Evolutionary conservation across 2,888 invertebrate species (phyloP), one percentile per base, ranked within the genome.

Genomic region (Euzophera pinguis): DNA sequence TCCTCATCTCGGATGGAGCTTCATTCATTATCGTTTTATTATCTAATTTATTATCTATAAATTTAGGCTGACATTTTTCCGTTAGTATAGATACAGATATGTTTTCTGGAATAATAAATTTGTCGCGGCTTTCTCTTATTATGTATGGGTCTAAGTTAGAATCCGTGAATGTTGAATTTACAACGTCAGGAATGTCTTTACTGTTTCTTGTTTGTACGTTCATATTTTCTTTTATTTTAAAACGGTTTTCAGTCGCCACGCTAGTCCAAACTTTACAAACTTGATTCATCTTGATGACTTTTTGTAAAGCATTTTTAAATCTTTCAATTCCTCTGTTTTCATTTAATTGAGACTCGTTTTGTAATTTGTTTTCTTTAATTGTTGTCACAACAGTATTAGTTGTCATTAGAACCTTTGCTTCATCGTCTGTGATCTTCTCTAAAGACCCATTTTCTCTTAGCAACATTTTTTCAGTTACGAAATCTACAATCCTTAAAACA

Each of bases 381-480:
- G 66, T 57, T 47, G 61, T 61, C 54, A 69, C 61, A 39, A 59
- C 60, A 50, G 54, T 58, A 16, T 81, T 78, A 22, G 75, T 77
- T 22, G 75, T 64, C 81, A 88, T 83, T 55, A 90, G 69, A 45
- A 73, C 54, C 55, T 83, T 83, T 22, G 87, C 90, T 67, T 89
- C 87, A 53, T 84, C 82, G 16, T 87, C 84, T 53, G 77, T 83
- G 57, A 91, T 84, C 70, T 86, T 89, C 67, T 89, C 88, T 38
- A 90, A 74, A 13, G 74, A 71, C 7, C 91, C 91, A 62, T 91
- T 91, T 69, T 91, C 91, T 59, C 81, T 87, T 9, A 92, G 64
- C 35, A 91, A 58, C 91, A 91, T 91, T 71, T 91, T 91, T 69
- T 91, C 91, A 9, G 90, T 90, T 0, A 91, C 89, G 62, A 91